Percentiles rank a stretch among this genome's conserved stretches.
Evolutionary conservation across 2,888 invertebrate genomes (phyloP).

Genomic region (Lysandra coridon): DNA sequence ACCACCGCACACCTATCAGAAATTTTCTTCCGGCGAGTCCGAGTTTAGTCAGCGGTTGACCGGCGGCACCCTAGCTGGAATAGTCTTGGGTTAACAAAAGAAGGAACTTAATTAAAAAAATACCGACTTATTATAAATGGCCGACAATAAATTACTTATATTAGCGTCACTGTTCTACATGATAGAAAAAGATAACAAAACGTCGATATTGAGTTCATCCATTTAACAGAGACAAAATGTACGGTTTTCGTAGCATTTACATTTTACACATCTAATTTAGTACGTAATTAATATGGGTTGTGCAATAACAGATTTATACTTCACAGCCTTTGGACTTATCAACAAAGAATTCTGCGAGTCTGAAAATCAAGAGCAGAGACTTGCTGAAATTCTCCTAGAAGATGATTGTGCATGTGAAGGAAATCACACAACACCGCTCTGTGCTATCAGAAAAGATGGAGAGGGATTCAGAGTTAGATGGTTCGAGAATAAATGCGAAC

Average conservation of each 20-base stretch:
- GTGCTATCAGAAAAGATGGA: constrained; percentile 56
- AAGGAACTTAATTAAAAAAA: too few relatives aligned
- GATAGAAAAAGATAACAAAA: too few relatives aligned
- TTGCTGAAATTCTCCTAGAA: constrained; percentile 6
- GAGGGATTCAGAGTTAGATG: constrained; percentile 55
- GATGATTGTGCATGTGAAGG: constrained; percentile 31
- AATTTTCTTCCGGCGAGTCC: too few relatives aligned
- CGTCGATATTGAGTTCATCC: too few relatives aligned
- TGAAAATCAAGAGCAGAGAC: background rate
- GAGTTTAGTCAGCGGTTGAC: too few relatives aligned
- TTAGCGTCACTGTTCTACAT: too few relatives aligned
- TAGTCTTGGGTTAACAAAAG: too few relatives aligned
- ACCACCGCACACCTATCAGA: too few relatives aligned
- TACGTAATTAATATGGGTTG: too few relatives aligned
- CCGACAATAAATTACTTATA: too few relatives aligned
- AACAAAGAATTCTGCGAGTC: constrained; percentile 47
- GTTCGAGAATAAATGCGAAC: constrained; percentile 56
- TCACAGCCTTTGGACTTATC: constrained; percentile 53
- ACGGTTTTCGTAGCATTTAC: background rate
- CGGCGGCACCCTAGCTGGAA: too few relatives aligned
- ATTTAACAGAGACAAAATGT: background rate
- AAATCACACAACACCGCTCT: constrained; percentile 44
- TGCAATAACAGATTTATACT: background rate
- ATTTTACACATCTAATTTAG: background rate
- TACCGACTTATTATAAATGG: too few relatives aligned